Conservation (phyloP, 2,888 invertebrate genomes). For the Drosophila cognata region DNA sequence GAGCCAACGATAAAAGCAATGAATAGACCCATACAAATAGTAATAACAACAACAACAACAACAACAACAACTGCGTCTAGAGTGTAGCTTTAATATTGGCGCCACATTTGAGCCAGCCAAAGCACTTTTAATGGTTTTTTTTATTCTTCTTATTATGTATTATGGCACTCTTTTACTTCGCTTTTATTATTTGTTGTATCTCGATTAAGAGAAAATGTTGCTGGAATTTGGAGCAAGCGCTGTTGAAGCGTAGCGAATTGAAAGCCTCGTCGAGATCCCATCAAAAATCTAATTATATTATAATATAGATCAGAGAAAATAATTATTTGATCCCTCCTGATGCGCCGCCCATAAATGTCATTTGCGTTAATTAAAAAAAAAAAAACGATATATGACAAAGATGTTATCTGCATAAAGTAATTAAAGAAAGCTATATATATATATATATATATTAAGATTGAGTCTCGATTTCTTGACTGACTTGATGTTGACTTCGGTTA, state of each 20-base stretch:
- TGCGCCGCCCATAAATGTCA: conserved; percentile 13
- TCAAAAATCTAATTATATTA: conserved; percentile 16
- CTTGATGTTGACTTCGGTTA: no score
- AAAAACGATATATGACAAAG: background rate
- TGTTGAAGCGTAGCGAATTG: conserved; percentile 23
- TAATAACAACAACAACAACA: conserved; percentile 14
- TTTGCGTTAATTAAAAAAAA: conserved; percentile 26
- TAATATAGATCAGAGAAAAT: conserved; percentile 7
- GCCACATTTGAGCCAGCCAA: conserved; percentile 43
- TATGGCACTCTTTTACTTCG: conserved; percentile 26
- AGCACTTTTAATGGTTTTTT: background rate
- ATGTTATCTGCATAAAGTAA: background rate
- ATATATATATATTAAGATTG: background rate
- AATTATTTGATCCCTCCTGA: conserved; percentile 16
- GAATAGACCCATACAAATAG: conserved; percentile 43
- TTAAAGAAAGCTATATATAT: background rate
- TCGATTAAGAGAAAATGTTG: conserved; percentile 41
- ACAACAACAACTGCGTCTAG: conserved; percentile 7
- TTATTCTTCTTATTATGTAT: conserved; percentile 4
- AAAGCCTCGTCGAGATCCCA: conserved; percentile 2
- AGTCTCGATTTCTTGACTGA: background rate
- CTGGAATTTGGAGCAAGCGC: conserved; percentile 32
- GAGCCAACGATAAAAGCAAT: conserved; percentile 41
- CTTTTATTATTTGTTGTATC: conserved; percentile 13
- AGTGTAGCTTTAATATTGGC: conserved; percentile 55